A percentile compares a stretch with the other conserved stretches of the same genome.
phyloP scores from a whole-genome alignment of 2,888 invertebrate genomes.

The Drosophila paracracens region DNA sequence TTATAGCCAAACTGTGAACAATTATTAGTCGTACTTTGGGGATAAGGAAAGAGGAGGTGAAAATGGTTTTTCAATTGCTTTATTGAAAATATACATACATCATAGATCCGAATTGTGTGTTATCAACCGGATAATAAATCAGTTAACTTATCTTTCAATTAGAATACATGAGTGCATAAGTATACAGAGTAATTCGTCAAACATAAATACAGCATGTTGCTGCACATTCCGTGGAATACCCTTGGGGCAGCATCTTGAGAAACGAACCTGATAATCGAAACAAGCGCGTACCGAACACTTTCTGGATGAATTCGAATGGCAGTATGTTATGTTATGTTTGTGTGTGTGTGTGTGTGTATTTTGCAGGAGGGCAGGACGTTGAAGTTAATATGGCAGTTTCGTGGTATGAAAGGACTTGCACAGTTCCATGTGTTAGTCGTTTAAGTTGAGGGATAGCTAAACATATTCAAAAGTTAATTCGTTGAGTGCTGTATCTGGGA shows the following conservation, averaged over 20 bases:
- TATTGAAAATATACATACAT: conserved; percentile 50
- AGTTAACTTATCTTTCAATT: conserved; percentile 66
- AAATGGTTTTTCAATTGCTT: conserved; percentile 49
- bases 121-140: conserved; percentile 57
- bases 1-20: conserved; percentile 10
- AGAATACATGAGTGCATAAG: conserved; percentile 55
- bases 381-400: conserved; percentile 65
- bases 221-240: conserved; percentile 11
- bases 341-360: conserved; percentile 11
- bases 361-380: conserved; percentile 31
- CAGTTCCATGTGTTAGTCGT: conserved; percentile 41
- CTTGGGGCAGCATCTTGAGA: conserved; percentile 11
- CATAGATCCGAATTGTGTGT: conserved; percentile 49
- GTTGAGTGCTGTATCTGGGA: conserved; percentile 26
- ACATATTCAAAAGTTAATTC: conserved; percentile 26
- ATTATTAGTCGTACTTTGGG: conserved; percentile 10
- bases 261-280: conserved; percentile 21
- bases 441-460: conserved; percentile 15
- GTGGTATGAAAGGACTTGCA: conserved; percentile 42
- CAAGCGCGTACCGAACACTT: conserved; percentile 8
- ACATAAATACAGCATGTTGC: conserved; percentile 31
- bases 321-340: conserved; percentile 54
- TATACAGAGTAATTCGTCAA: conserved; percentile 8
- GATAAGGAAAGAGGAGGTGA: conserved; percentile 9
- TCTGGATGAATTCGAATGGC: conserved; percentile 47